phyloP scores from a whole-genome alignment of 2,888 invertebrate species.

The Apamea crenata region DNA sequence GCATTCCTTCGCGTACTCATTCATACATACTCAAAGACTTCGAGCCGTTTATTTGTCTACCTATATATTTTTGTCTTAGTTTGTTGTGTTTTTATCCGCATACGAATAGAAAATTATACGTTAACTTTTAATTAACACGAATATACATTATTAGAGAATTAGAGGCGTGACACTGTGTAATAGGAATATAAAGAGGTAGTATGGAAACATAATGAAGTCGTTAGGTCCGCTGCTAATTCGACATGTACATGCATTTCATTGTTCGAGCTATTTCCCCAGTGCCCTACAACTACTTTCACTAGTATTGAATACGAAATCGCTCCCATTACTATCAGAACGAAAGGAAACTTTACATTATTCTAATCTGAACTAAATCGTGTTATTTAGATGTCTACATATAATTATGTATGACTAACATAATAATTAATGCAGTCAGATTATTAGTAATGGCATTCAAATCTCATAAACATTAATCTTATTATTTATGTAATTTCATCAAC shows the following conservation, averaged over 20 bases:
- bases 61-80: constrained; percentile 72
- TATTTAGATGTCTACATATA: constrained; percentile 3
- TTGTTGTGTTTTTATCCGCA: constrained; percentile 62
- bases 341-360: constrained; percentile 29
- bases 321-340: constrained; percentile 10
- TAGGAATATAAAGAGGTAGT: constrained; percentile 35
- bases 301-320: constrained; percentile 28
- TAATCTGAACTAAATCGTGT: constrained; percentile 26
- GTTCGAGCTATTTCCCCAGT: constrained; percentile 56
- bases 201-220: constrained; percentile 41
- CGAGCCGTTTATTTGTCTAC: constrained; percentile 76
- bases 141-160: constrained; percentile 18
- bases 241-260: constrained; percentile 53
- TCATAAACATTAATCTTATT: constrained; percentile 21
- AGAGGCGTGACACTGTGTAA: constrained; percentile 29
- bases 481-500: constrained; percentile 9
- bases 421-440: constrained; percentile 20
- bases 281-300: constrained; percentile 55
- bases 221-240: constrained; percentile 43
- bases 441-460: constrained; percentile 23
- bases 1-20: constrained; percentile 87
- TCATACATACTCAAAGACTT: constrained; percentile 81
- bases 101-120: constrained; percentile 48
- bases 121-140: constrained; percentile 43
- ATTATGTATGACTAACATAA: constrained; percentile 7